phyloP scores from a whole-genome alignment of 2,888 invertebrate genomes.

The Dicyrtomina minuta region DNA sequence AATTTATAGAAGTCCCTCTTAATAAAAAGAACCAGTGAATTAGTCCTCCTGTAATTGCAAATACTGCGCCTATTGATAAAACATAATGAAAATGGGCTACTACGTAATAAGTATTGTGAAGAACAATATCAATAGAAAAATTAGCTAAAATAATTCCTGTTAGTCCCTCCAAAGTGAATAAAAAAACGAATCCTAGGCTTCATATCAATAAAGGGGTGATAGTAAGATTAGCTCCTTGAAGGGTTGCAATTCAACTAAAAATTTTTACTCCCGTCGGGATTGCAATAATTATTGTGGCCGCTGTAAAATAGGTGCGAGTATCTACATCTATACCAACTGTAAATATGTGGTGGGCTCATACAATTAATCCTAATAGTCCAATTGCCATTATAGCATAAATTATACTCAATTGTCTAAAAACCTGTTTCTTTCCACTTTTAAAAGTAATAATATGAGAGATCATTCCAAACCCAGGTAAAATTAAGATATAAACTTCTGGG shows the following conservation, averaged over 20 bases:
- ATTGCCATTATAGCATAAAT: conserved; percentile 82
- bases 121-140: conserved; percentile 72
- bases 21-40: conserved; percentile 72
- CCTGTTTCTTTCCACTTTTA: conserved; percentile 73
- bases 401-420: conserved; percentile 72
- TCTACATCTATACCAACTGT: conserved; percentile 81
- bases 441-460: conserved; percentile 75
- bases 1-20: conserved; percentile 65
- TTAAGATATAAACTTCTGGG: conserved; percentile 83
- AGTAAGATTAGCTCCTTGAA: conserved; percentile 66
- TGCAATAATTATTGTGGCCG: conserved; percentile 83
- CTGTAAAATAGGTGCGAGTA: conserved; percentile 79
- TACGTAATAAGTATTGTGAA: conserved; percentile 83
- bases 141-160: conserved; percentile 67
- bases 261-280: conserved; percentile 82
- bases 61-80: conserved; percentile 75
- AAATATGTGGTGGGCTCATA: conserved; percentile 84
- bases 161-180: conserved; percentile 75
- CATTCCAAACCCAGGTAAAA: conserved; percentile 79
- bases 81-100: conserved; percentile 83
- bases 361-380: conserved; percentile 79
- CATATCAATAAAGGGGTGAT: conserved; percentile 66
- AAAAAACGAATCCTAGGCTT: conserved; percentile 73
- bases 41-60: conserved; percentile 74
- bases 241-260: conserved; percentile 73